Conservation (phyloP, 1,140 invertebrate species). For the Delia radicum region DNA sequence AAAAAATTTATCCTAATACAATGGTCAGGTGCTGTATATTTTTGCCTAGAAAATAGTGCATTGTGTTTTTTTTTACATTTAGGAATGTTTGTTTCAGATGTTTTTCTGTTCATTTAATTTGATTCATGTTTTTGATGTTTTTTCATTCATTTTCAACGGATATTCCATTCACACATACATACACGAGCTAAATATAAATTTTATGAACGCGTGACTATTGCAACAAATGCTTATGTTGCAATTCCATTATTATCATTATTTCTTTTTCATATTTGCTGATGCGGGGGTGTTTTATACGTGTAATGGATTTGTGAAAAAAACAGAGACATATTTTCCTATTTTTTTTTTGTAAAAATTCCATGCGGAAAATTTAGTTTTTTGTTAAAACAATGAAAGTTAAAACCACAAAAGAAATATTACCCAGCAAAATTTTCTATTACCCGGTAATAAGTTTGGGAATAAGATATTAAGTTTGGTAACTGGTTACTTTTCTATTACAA, state of each 20-base stretch:
- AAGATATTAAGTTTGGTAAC: too few relatives aligned
- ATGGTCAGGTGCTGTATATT: too few relatives aligned
- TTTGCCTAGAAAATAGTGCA: too few relatives aligned
- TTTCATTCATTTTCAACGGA: background rate
- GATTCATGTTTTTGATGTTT: background rate
- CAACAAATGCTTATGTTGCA: background rate
- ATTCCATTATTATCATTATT: too few relatives aligned
- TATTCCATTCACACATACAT: background rate
- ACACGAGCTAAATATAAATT: background rate
- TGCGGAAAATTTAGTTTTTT: background rate
- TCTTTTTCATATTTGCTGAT: background rate
- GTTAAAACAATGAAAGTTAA: background rate
- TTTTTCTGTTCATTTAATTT: background rate
- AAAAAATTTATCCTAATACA: too few relatives aligned
- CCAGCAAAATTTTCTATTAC: too few relatives aligned
- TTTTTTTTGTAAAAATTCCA: background rate
- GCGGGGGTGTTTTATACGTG: background rate
- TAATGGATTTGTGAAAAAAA: background rate
- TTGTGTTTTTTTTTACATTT: too few relatives aligned
- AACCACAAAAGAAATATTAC: background rate
- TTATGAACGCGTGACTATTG: background rate
- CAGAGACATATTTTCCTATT: background rate
- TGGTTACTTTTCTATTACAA: too few relatives aligned
- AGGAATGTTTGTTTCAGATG: background rate
- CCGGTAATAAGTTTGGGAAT: too few relatives aligned